Conservation (phyloP, 2,888 invertebrate genomes). For the Elysia crispata region DNA sequence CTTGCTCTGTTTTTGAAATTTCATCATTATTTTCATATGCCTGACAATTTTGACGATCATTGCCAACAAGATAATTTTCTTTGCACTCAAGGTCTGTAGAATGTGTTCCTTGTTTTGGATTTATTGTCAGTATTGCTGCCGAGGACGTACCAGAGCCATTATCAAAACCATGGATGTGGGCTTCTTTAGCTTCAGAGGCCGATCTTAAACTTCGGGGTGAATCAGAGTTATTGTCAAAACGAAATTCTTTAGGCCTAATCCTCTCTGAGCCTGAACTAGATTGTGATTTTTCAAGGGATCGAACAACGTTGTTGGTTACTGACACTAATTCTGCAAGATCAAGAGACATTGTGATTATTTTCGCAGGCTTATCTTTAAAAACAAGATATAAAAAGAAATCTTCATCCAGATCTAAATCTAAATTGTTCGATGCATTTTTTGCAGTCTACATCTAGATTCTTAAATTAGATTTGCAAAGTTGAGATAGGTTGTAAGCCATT, state of each 20-base stretch:
- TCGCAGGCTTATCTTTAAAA: too few relatives aligned
- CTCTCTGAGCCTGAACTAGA: constrained; percentile 15
- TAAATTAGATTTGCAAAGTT: too few relatives aligned
- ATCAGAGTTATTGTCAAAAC: constrained; percentile 41
- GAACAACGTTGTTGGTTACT: constrained; percentile 68
- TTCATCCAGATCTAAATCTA: background rate
- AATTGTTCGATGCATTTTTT: background rate
- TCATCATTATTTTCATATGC: too few relatives aligned
- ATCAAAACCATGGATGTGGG: constrained; percentile 50
- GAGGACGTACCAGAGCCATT: constrained; percentile 56
- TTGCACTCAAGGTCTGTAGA: too few relatives aligned
- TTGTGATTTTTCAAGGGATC: constrained; percentile 62
- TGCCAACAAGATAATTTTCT: too few relatives aligned
- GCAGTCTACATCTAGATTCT: background rate
- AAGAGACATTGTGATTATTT: constrained; percentile 47
- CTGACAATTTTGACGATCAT: too few relatives aligned
- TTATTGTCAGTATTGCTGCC: constrained; percentile 47
- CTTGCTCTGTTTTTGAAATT: too few relatives aligned
- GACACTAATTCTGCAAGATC: constrained; percentile 64
- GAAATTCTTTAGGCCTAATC: background rate
- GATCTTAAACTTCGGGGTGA: constrained; percentile 35
- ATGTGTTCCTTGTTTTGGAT: too few relatives aligned
- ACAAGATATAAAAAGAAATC: too few relatives aligned
- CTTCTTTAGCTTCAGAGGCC: constrained; percentile 16
- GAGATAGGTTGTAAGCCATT: background rate